phyloP scores from a whole-genome alignment of 2,888 invertebrate genomes.

The Lacanobia oleracea region DNA sequence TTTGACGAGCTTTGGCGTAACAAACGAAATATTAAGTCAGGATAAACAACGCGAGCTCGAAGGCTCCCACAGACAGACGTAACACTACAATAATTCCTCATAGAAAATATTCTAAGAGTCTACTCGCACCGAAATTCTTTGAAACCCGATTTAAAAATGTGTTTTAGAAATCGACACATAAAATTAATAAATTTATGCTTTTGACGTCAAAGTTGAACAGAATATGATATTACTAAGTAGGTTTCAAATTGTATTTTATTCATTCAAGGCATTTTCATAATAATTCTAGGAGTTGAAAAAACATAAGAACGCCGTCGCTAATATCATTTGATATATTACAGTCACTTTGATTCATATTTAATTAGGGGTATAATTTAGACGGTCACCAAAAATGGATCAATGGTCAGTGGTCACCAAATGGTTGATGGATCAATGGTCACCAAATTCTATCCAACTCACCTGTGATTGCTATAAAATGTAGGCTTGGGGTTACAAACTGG shows the following conservation, averaged over 20 bases:
- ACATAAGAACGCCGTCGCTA: background rate
- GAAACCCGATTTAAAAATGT: background rate
- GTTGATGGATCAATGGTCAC: too few species aligned
- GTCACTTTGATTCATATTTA: constrained; percentile 14
- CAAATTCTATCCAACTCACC: too few species aligned
- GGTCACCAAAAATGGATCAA: too few species aligned
- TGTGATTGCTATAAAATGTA: too few species aligned
- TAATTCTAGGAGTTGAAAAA: background rate
- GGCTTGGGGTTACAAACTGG: too few species aligned
- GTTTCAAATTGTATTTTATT: constrained; percentile 15
- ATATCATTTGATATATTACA: constrained; percentile 1
- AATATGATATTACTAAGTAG: background rate
- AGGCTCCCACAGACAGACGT: background rate
- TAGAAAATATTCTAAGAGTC: too few species aligned
- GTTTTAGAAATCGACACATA: constrained; percentile 2
- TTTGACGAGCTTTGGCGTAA: too few species aligned
- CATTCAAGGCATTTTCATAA: constrained; percentile 1
- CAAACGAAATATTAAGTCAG: too few species aligned
- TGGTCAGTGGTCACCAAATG: too few species aligned
- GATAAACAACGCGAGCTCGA: too few species aligned
- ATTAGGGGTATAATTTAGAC: too few species aligned
- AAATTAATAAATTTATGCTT: constrained; percentile 10
- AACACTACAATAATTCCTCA: background rate
- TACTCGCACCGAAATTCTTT: background rate
- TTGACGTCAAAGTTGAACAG: background rate